Base-by-base conservation (phyloP, 1,140 invertebrate genomes). In the Phymorhynchus buccinoides region DNA sequence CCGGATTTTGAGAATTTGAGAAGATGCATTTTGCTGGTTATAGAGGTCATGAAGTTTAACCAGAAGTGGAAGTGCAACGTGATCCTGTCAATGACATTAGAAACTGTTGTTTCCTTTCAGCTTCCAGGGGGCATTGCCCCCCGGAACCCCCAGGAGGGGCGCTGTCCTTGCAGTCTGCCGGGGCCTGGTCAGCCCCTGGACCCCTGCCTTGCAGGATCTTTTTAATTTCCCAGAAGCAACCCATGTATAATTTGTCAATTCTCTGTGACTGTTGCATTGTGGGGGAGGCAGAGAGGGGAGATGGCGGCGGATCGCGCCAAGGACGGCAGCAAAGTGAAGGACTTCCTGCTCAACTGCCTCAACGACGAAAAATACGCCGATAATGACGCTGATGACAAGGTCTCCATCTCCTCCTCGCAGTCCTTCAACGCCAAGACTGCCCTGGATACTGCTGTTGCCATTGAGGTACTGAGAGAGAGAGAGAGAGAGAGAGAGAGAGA, bases 291-390 rank as follows among this genome's bases (percentile, higher is more conserved):
- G 91, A 86, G 91, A 87, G 88, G 88, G 37, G 91, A 92, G 79
- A 77, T 87, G 80, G 88, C 91, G 0, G 86, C 87, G 16, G 89
- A 90, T 68, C 83, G 91, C 71, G 88, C 90, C 37, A 88, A 87
- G 56, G 86, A 85, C 22, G 42, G 80, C 37, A 37, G 80, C 37
- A 86, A 88, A 12, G 16, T 90, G 30, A 90, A 90, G 80, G 88
- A 89, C 48, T 84, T 88, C 27, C 86, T 90, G 52, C 94, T 90
- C 62, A 91, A 90, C 81, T 89, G 89, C 78, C 87, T 88, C 56
- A 90, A 89, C 84, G 87, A 89, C 86, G 88, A 83, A n/a, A n/a
- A n/a, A n/a, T 86, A 87, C 73, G 87, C 87, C 73, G 62, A 88
- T 18, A 62, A 73, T 52, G 35, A 16, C 6, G 39, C 81, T 41